Percentiles rank a stretch among this genome's conserved stretches.
Evolutionary conservation across 2,888 invertebrate genomes (phyloP).

Genomic region (Cacoxenus indagator): DNA sequence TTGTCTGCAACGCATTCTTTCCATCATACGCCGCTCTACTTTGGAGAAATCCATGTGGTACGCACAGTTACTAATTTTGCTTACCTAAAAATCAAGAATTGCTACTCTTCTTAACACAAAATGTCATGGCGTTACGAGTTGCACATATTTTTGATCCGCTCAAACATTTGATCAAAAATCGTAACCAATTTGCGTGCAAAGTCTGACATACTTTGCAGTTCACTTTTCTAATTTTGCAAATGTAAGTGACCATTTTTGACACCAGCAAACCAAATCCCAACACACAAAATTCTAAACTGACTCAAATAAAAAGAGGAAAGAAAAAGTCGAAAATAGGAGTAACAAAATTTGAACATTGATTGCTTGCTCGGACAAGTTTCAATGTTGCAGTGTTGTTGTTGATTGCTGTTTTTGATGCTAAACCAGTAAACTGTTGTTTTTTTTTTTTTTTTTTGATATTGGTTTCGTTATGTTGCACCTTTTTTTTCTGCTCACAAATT

Average conservation of each 20-base stretch:
- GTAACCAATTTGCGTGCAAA: background rate
- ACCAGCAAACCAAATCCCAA: background rate
- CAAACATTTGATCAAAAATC: background rate
- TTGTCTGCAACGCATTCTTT: too few relatives aligned
- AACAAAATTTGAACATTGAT: background rate
- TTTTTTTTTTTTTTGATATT: constrained; percentile 5
- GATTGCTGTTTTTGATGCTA: background rate
- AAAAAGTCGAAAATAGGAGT: too few relatives aligned
- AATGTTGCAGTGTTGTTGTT: background rate
- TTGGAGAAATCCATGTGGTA: too few relatives aligned
- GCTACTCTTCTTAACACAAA: too few relatives aligned
- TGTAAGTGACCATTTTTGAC: background rate
- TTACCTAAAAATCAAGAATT: too few relatives aligned
- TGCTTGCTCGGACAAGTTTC: background rate
- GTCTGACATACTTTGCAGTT: background rate
- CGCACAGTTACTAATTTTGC: too few relatives aligned
- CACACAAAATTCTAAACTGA: background rate
- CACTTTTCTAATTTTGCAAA: constrained; percentile 17
- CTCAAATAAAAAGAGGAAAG: too few relatives aligned
- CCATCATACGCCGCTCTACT: too few relatives aligned
- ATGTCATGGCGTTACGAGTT: too few relatives aligned
- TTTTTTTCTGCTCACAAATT: background rate
- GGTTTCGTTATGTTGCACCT: background rate
- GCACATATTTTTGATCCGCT: too few relatives aligned
- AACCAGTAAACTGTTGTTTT: background rate